Conservation (phyloP, 2,797 vertebrate species). For the Artibeus jamaicensis region DNA sequence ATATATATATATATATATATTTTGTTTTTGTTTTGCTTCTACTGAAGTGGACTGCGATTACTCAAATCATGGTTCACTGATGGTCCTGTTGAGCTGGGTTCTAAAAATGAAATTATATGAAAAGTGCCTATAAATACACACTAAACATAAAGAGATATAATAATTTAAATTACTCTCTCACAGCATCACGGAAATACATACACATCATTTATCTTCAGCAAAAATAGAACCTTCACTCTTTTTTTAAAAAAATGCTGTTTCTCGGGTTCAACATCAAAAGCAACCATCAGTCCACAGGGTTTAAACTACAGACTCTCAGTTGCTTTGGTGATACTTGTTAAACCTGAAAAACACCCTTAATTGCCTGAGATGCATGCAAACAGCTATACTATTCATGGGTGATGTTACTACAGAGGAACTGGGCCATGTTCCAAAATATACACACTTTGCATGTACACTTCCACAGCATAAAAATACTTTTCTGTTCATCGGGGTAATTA, state of each 20-base stretch:
- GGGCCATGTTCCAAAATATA: conserved; percentile 66
- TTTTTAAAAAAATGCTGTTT: conserved; percentile 27
- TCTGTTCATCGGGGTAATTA: conserved; percentile 60
- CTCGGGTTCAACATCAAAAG: conserved; percentile 56
- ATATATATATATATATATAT: neutral
- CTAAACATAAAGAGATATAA: neutral
- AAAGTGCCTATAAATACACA: neutral
- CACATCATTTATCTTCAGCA: conserved; percentile 25
- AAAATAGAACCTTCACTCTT: neutral
- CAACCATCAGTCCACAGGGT: neutral
- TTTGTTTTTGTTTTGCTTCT: neutral
- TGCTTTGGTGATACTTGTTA: conserved; percentile 62
- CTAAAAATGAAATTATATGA: neutral
- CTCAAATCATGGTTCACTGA: neutral
- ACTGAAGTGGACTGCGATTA: neutral
- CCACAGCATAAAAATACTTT: conserved; percentile 55
- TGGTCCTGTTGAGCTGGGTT: neutral
- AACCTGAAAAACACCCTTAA: conserved; percentile 69
- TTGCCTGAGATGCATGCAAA: conserved; percentile 62
- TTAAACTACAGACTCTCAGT: conserved; percentile 46
- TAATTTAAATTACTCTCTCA: neutral
- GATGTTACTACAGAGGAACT: conserved; percentile 62
- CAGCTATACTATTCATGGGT: conserved; percentile 66
- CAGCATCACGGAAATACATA: neutral
- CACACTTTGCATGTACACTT: conserved; percentile 56